Conservation (phyloP, 2,113 vertebrate genomes). For the Sturnira hondurensis region DNA sequence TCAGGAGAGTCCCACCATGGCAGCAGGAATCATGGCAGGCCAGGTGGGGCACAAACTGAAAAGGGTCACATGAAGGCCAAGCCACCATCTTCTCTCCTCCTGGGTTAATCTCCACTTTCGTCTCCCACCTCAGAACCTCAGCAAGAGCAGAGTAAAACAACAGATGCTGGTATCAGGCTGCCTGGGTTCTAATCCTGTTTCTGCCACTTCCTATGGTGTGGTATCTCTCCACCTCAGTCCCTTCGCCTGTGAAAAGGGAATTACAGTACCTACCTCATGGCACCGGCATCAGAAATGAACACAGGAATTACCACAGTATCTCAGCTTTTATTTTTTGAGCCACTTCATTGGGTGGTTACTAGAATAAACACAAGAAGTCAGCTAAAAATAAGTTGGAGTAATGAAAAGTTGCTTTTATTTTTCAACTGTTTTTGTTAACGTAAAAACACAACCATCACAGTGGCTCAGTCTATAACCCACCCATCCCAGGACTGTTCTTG, state of each 20-base stretch:
- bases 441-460: constrained; percentile 5
- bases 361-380: constrained; percentile 1
- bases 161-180: background rate
- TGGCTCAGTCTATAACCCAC: background rate
- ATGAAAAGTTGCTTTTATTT: background rate
- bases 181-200: background rate
- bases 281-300: background rate
- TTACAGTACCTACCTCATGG: background rate
- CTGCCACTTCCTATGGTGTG: background rate
- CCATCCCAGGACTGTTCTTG: background rate
- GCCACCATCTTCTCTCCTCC: background rate
- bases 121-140: background rate
- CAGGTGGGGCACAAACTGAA: background rate
- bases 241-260: background rate
- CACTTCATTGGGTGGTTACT: background rate
- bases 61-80: background rate
- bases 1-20: background rate
- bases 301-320: background rate
- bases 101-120: background rate
- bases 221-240: background rate
- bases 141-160: background rate
- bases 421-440: background rate
- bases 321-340: background rate
- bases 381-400: background rate
- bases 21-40: background rate